A percentile compares a stretch with the other conserved stretches of the same genome.
These are phyloP conservation scores for Archilochus colubris DNA, from an alignment of 2,113 vertebrate genomes.

Conservation along the genomic window DNA sequence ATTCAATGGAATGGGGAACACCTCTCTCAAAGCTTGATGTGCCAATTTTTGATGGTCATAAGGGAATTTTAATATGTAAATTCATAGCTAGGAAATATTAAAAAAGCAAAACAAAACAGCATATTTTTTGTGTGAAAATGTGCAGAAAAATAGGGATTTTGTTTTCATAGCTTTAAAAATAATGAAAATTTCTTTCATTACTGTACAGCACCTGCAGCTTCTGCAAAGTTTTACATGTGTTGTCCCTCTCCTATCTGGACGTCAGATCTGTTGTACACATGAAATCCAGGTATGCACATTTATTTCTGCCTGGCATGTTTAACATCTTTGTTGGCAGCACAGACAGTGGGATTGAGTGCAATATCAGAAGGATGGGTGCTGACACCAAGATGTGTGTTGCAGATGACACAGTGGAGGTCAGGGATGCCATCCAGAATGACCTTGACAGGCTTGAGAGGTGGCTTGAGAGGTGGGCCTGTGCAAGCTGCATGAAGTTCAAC, in stretches of 20 bases:
- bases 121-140: neutral
- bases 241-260: neutral
- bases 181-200: neutral
- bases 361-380: too few species aligned
- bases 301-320: neutral
- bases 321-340: too few species aligned
- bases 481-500: too few species aligned
- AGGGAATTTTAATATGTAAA: neutral
- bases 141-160: neutral
- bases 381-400: too few species aligned
- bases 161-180: neutral
- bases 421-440: too few species aligned
- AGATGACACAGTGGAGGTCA: too few species aligned
- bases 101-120: neutral
- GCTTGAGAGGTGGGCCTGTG: too few species aligned
- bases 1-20: neutral
- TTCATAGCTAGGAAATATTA: neutral
- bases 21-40: neutral
- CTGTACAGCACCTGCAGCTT: neutral
- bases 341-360: too few species aligned
- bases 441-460: too few species aligned
- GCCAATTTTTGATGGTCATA: conserved; percentile 4
- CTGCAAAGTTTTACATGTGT: neutral
- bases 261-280: neutral
- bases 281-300: too few species aligned